Percentiles rank a stretch among this genome's conserved stretches.
These are phyloP conservation scores for Pontoporia blainvillei DNA, from an alignment of 2,113 vertebrate species.

Conservation along the genomic window DNA sequence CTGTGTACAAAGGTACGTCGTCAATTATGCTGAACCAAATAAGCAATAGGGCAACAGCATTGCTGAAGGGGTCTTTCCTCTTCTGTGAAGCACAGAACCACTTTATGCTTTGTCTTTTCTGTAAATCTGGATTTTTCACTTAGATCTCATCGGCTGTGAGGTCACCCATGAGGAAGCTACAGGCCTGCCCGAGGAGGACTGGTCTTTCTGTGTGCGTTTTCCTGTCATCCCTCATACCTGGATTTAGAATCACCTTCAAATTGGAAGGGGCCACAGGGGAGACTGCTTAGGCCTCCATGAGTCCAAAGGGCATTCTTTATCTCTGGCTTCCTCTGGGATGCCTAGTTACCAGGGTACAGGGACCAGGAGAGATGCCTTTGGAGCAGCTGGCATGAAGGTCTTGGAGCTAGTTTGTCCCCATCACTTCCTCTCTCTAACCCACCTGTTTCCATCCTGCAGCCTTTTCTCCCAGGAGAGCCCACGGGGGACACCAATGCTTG, in stretches of 20 bases:
- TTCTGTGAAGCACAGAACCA: not conserved
- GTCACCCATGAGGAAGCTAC: not conserved
- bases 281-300: not conserved
- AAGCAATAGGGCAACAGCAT: not conserved
- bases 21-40: not conserved
- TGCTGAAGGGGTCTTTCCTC: not conserved
- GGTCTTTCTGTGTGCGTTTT: not conserved
- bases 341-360: not conserved
- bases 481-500: not conserved
- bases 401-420: rapidly evolving
- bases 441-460: rapidly evolving
- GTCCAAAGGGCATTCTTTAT: not conserved
- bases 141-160: not conserved
- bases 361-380: not conserved
- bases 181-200: not conserved
- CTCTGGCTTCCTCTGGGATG: not conserved
- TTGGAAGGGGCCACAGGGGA: no score
- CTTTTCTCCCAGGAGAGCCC: not conserved
- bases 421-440: not conserved
- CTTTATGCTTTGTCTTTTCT: not conserved
- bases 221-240: not conserved
- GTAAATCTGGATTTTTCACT: not conserved
- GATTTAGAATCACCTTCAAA: not conserved
- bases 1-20: not conserved
- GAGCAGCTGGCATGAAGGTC: rapidly evolving